Evolutionary conservation across 1,140 invertebrate genomes (phyloP).

Genomic region (Hylaeus anthracinus): DNA sequence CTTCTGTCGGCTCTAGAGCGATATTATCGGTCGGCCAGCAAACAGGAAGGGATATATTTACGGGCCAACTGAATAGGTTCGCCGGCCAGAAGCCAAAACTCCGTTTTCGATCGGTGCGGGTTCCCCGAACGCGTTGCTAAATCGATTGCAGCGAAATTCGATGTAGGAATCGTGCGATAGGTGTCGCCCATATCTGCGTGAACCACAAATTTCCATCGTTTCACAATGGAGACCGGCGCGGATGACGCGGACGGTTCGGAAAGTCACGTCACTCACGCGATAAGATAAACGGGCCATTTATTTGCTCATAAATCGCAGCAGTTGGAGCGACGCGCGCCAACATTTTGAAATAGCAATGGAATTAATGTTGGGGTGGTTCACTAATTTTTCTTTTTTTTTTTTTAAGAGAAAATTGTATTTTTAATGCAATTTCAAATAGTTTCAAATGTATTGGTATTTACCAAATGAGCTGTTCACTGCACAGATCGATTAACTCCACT

Average conservation of each 20-base stretch:
- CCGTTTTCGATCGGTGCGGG: conserved; percentile 1
- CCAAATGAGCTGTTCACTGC: no score
- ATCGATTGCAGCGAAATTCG: conserved; percentile 13
- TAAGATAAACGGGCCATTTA: background rate
- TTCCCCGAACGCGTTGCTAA: background rate
- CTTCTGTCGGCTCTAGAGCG: background rate
- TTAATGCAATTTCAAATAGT: no score
- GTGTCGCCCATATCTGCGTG: background rate
- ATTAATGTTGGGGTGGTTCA: no score
- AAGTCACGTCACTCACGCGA: background rate
- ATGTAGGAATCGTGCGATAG: conserved; percentile 1
- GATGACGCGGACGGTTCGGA: background rate
- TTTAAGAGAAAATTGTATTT: no score
- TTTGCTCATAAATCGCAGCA: background rate
- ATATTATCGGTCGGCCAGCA: background rate
- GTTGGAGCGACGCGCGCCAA: no score
- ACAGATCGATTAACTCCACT: no score
- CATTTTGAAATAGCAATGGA: no score
- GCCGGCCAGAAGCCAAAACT: conserved; percentile 4
- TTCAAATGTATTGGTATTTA: no score
- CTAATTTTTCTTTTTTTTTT: no score
- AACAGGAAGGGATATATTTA: conserved; percentile 35
- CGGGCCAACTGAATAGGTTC: background rate
- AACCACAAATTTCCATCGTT: conserved; percentile 8
- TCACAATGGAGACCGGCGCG: background rate